A percentile compares a stretch with the other conserved stretches of the same genome.
Conservation (phyloP, 1,140 invertebrate species). For the Lordiphosa mommai region DNA sequence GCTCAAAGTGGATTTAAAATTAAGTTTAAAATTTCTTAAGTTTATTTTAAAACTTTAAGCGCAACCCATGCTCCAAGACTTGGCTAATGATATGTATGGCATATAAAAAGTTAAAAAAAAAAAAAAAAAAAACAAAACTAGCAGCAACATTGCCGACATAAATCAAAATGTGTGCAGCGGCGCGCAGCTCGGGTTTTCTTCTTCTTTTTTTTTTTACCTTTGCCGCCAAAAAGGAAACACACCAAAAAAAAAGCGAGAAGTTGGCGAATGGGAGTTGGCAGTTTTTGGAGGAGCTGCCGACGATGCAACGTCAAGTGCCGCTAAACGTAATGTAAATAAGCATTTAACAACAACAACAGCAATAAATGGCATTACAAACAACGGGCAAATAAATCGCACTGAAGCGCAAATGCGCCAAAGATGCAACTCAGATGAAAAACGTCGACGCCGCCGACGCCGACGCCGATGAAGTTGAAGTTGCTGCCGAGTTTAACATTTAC, state of each 20-base stretch:
- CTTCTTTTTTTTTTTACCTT: conserved; percentile 29
- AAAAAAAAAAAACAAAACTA: conserved; percentile 8
- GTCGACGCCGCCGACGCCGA: conserved; percentile 22
- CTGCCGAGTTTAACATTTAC: conserved; percentile 67
- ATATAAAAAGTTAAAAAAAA: conserved; percentile 26
- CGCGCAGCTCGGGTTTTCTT: conserved; percentile 1
- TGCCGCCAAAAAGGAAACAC: conserved; percentile 19
- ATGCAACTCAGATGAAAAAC: conserved; percentile 57
- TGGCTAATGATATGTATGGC: conserved; percentile 67
- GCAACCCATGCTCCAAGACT: conserved; percentile 17
- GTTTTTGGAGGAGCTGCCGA: conserved; percentile 35
- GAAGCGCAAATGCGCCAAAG: conserved; percentile 63
- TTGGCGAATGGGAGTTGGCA: conserved; percentile 17
- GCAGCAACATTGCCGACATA: conserved; percentile 43
- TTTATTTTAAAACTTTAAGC: conserved; percentile 6
- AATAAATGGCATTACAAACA: conserved; percentile 75
- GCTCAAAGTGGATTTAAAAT: conserved; percentile 3
- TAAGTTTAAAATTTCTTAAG: background rate
- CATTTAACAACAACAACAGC: conserved; percentile 66
- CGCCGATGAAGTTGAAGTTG: conserved; percentile 15
- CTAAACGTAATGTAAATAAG: conserved; percentile 79
- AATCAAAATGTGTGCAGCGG: conserved; percentile 61
- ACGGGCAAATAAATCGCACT: conserved; percentile 73
- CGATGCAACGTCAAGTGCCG: conserved; percentile 47
- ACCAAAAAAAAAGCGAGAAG: conserved; percentile 7